phyloP scores from a whole-genome alignment of 2,113 vertebrate species.

The Callocephalon fimbriatum region DNA sequence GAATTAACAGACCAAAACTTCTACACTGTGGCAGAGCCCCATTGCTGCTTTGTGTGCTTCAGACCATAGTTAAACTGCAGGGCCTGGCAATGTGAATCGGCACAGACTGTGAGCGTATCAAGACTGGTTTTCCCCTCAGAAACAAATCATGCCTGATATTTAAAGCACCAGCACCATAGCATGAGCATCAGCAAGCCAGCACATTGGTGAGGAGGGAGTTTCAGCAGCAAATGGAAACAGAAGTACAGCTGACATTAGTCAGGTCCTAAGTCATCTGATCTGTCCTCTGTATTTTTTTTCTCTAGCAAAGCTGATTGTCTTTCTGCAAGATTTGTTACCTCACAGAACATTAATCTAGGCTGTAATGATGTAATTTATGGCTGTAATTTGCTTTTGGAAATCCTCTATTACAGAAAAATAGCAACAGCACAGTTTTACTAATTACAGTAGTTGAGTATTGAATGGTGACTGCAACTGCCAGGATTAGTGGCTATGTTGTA shows the following conservation, averaged over 20 bases:
- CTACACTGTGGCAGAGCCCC: rapidly evolving
- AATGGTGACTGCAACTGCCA: background rate
- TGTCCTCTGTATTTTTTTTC: background rate
- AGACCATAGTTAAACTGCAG: background rate
- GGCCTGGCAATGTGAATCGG: background rate
- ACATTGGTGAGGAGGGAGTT: background rate
- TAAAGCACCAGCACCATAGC: background rate
- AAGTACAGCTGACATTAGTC: conserved; percentile 8
- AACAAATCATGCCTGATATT: background rate
- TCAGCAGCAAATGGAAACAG: background rate
- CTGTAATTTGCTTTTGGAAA: conserved; percentile 63
- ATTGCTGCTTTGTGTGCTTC: background rate
- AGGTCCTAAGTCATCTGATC: background rate
- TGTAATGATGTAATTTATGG: conserved; percentile 64
- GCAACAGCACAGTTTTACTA: background rate
- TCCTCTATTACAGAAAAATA: conserved; percentile 60
- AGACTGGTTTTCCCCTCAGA: background rate
- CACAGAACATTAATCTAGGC: conserved; percentile 38
- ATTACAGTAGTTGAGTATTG: conserved; percentile 19
- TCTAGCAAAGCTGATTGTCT: conserved; percentile 47
- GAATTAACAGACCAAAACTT: background rate
- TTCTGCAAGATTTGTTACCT: conserved; percentile 56
- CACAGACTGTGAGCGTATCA: no score
- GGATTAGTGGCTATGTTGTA: background rate
- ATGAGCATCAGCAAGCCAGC: background rate